Percentiles rank a stretch among this genome's conserved stretches.
These are phyloP conservation scores for Acinonyx jubatus DNA, from an alignment of 2,113 vertebrate genomes.

Conservation along the genomic window DNA sequence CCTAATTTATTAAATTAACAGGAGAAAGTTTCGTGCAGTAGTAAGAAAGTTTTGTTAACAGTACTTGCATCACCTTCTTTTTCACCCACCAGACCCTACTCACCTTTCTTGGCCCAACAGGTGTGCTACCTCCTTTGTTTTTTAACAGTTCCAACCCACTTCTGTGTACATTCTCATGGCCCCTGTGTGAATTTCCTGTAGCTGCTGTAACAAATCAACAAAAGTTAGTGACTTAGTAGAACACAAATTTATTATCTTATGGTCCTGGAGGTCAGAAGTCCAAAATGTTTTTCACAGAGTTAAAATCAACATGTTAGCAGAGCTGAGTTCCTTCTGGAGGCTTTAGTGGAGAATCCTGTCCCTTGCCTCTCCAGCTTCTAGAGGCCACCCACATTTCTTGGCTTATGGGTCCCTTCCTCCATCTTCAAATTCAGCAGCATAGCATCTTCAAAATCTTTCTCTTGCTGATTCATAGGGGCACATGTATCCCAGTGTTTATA, in stretches of 20 bases:
- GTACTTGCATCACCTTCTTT: background rate
- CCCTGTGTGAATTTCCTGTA: background rate
- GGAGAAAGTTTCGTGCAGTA: background rate
- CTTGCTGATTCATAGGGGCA: no score
- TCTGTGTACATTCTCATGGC: background rate
- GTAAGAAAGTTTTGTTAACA: background rate
- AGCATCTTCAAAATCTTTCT: background rate
- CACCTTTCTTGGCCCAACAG: background rate
- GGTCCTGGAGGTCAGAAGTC: background rate
- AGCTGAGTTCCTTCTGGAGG: background rate
- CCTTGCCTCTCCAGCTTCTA: background rate
- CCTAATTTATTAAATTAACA: background rate
- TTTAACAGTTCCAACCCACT: background rate
- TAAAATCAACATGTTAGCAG: background rate
- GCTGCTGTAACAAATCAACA: background rate
- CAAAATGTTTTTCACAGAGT: background rate
- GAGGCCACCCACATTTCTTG: background rate
- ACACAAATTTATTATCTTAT: background rate
- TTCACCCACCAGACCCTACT: background rate
- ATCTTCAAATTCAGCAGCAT: background rate
- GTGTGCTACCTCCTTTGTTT: background rate
- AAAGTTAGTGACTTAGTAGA: background rate
- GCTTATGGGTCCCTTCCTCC: background rate
- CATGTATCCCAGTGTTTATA: no score
- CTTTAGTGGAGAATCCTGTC: background rate